Evolutionary conservation across 2,888 invertebrate species (phyloP).

Genomic region (Caradrina kadenii): DNA sequence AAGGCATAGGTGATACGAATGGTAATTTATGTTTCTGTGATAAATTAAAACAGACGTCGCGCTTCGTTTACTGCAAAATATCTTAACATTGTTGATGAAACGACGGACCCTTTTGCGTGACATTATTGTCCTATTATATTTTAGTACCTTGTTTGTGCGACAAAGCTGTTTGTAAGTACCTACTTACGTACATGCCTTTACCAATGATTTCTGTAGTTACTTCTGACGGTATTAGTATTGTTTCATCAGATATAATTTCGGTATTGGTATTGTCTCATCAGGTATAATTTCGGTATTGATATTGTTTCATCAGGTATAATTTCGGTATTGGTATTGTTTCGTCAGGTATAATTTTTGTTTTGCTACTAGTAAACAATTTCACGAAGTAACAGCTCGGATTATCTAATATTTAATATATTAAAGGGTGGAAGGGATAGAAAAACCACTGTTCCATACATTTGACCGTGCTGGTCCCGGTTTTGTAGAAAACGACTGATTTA

Average conservation of each 20-base stretch:
- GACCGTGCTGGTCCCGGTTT: no score
- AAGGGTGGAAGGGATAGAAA: no score
- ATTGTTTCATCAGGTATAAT: no score
- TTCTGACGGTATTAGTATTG: no score
- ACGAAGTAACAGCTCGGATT: not conserved
- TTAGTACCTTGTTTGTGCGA: not conserved
- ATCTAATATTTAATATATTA: not conserved
- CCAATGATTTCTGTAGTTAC: no score
- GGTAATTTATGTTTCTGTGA: not conserved
- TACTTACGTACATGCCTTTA: not conserved
- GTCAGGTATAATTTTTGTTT: not conserved
- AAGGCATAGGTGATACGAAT: not conserved
- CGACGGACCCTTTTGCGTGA: not conserved
- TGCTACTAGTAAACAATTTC: not conserved
- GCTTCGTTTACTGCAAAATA: slow-evolving; percentile 19
- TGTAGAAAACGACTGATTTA: no score
- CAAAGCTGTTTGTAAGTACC: not conserved
- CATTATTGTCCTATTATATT: slow-evolving; percentile 7
- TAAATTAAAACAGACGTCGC: not conserved
- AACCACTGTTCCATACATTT: no score
- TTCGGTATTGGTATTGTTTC: not conserved
- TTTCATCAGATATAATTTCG: no score
- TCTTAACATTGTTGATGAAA: slow-evolving; percentile 8
- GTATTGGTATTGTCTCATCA: no score
- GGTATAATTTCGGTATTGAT: not conserved